Evolutionary conservation across 2,113 vertebrate species (phyloP).

Genomic region (Alouatta palliata): DNA sequence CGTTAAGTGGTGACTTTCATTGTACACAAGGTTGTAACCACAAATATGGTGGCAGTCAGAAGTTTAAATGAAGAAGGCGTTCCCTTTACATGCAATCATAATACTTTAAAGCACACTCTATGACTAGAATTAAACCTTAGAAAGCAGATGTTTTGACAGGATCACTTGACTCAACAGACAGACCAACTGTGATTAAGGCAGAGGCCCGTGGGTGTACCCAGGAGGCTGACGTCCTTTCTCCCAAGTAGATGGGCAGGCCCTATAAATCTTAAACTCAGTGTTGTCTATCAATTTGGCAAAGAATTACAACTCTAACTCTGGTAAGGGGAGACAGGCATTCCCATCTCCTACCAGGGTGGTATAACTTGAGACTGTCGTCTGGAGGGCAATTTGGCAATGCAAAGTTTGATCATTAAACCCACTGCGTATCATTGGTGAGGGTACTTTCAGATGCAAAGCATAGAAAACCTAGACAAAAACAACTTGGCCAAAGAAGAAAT

Average conservation of each 20-base stretch:
- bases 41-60: neutral
- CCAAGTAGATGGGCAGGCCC: neutral
- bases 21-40: neutral
- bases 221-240: neutral
- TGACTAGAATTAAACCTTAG: neutral
- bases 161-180: neutral
- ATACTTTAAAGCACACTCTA: neutral
- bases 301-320: neutral
- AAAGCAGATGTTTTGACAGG: neutral
- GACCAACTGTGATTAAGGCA: neutral
- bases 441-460: neutral
- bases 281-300: neutral
- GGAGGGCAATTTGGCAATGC: neutral
- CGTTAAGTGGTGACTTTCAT: neutral
- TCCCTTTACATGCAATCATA: neutral
- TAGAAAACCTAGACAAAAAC: neutral
- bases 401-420: neutral
- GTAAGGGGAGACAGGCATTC: neutral
- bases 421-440: neutral
- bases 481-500: neutral
- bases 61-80: constrained; percentile 32
- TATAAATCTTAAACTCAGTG: neutral
- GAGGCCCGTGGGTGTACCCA: neutral
- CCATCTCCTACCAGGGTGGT: neutral
- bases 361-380: neutral